Conservation (phyloP, 2,888 invertebrate species). For the Eilema depressum region DNA sequence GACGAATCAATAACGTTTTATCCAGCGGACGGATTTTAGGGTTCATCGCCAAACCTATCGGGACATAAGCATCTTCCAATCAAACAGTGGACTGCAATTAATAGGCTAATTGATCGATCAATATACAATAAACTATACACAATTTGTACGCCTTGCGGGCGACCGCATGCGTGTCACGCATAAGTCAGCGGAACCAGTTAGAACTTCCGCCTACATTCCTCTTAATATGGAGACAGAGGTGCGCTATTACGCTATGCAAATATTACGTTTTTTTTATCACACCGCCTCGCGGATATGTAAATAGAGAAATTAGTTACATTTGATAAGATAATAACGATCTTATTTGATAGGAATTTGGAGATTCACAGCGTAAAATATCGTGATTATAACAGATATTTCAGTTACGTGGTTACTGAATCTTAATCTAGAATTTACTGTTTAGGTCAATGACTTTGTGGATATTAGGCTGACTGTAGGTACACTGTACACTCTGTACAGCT, state of each 20-base stretch:
- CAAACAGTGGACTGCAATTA: too few relatives aligned
- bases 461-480: background rate
- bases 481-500: too few relatives aligned
- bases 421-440: background rate
- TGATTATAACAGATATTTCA: background rate
- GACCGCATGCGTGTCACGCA: too few relatives aligned
- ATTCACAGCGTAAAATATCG: background rate
- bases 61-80: too few relatives aligned
- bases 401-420: background rate
- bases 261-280: slow-evolving; percentile 3
- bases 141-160: too few relatives aligned
- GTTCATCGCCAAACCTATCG: too few relatives aligned
- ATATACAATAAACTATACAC: too few relatives aligned
- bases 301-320: background rate
- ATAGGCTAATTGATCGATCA: too few relatives aligned
- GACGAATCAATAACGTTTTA: too few relatives aligned
- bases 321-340: background rate
- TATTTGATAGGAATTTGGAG: background rate
- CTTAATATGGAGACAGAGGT: slow-evolving; percentile 6
- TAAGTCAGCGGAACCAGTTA: too few relatives aligned
- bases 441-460: background rate
- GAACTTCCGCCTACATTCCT: background rate
- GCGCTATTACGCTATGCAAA: slow-evolving; percentile 10
- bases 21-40: too few relatives aligned
- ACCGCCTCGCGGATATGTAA: background rate